Evolutionary conservation across 2,888 invertebrate genomes (phyloP), one percentile per base, ranked within the genome.

Genomic region (Lepidonotus clava): DNA sequence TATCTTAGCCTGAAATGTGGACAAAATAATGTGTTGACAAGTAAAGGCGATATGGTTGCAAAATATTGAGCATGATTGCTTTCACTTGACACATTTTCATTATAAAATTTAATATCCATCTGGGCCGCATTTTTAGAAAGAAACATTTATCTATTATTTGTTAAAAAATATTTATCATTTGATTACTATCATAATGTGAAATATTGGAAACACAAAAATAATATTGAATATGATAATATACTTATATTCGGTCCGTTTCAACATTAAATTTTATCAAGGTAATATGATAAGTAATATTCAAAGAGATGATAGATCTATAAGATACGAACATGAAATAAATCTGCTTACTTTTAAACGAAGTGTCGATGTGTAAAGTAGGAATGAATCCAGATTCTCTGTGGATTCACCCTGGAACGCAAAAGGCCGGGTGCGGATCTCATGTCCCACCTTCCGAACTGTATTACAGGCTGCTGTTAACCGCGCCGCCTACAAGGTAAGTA

Each of bases 341-440:
- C 8, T 18, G 46, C 46, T 8, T 46, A 46, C 46, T 18, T 46
- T 46, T 46, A 46, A 46, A 8, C 46, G 46, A 46, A 46, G 46
- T 46, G 46, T 46, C 21, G 88, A 87, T n/a, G 85, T 87, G 71
- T 51, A 94, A 41, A 93, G 89, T 2, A 94, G 90, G 88, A 94
- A 94, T 0, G 94, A 94, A 87, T 94, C 94, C 4, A 94, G 90
- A 61, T 94, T 94, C 53, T 91, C 84, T 66, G 91, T 90, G 21
- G 92, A 91, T 53, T 90, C 90, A 46, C 91, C 91, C 86, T 93
- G 93, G 89, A 94, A 94, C 24, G 94, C 94, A 90, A 94, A 94
- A 14, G 87, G 88, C 8, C 84, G 53, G 1, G 93, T 93, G 76
- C 94, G 89, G 87, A 92, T 92, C 87, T 93, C 93, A 85, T 94